Base-by-base conservation (phyloP, 23 tunicate genomes). In the Halocynthia roretzi region DNA sequence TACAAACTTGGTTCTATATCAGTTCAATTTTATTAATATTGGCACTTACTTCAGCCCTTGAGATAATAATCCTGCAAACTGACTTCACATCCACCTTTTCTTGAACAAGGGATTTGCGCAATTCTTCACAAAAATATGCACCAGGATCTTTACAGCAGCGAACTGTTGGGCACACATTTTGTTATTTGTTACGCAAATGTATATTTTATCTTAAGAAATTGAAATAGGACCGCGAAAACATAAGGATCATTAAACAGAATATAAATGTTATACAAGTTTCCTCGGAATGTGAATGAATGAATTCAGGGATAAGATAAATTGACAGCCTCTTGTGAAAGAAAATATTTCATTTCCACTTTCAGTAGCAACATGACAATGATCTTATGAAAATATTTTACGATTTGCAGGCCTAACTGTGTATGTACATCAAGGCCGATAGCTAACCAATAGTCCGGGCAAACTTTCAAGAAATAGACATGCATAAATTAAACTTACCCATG, bases 111-210 rank as follows among this genome's bases (percentile, higher is more conserved):
- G 8, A 53, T 50, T 54, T 53, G 55, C 56, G 63, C 20, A 74
- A 64, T 54, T 74, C 56, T 74, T 74, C 56, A 74, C 78, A 50
- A 56, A 54, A 74, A 74, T 74, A 74, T 0, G 48, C 64, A 53
- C 64, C 78, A 8, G 78, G 62, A 6, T 74, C 78, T 54, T 74
- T 74, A 18, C 64, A 74, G 64, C 78, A 74, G 50, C 60, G 18
- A 8, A 74, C 78, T 74, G 76, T 31, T 31, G 5, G 2, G 14
- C 12, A 20, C 2, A 68, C 5, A 1, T 68, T 15, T 12, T 15
- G 20, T 68, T 31, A 31, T 31, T 31, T 31, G 44, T 31, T 31
- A 31, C 44, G 44, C 44, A 31, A 31, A 31, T 31, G 44, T 31
- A 31, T 0, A 0, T 31, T 31, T 31, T 31, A 31, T 31, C 44